Evolutionary conservation across 2,888 invertebrate genomes (phyloP).

Genomic region (Rotaria sp.): DNA sequence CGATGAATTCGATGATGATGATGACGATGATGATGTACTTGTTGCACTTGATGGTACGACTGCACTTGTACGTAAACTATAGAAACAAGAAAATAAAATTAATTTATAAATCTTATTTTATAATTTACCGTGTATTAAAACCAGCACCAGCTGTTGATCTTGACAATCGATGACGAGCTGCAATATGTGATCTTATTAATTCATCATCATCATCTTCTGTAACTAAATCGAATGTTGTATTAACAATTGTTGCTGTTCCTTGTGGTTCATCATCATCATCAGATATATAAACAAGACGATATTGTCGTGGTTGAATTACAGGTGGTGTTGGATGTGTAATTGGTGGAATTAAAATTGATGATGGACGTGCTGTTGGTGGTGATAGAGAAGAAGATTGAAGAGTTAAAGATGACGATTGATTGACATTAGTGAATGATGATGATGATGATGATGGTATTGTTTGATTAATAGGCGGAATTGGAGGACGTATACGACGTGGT

Average conservation of each 20-base stretch:
- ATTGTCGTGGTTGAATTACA: background rate
- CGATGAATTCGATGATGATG: background rate
- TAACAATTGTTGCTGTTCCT: background rate
- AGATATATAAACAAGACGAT: constrained; percentile 14
- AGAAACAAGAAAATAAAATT: background rate
- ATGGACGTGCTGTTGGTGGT: background rate
- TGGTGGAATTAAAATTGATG: background rate
- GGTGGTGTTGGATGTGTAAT: background rate
- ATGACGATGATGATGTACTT: background rate
- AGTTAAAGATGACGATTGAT: background rate
- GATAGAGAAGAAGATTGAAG: background rate
- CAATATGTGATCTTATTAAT: background rate
- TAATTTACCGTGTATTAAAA: background rate
- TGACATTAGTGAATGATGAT: background rate
- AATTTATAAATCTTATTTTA: background rate
- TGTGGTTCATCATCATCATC: background rate
- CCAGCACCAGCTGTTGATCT: background rate
- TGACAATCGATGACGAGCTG: background rate
- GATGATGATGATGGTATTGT: background rate
- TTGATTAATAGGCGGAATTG: background rate
- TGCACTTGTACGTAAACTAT: background rate
- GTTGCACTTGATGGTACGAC: background rate
- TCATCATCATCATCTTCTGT: background rate
- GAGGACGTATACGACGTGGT: background rate
- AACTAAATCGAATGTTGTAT: background rate